Evolutionary conservation across 2,113 vertebrate species (phyloP), one percentile per base, ranked within the genome.

Genomic region (Silurus glanis): DNA sequence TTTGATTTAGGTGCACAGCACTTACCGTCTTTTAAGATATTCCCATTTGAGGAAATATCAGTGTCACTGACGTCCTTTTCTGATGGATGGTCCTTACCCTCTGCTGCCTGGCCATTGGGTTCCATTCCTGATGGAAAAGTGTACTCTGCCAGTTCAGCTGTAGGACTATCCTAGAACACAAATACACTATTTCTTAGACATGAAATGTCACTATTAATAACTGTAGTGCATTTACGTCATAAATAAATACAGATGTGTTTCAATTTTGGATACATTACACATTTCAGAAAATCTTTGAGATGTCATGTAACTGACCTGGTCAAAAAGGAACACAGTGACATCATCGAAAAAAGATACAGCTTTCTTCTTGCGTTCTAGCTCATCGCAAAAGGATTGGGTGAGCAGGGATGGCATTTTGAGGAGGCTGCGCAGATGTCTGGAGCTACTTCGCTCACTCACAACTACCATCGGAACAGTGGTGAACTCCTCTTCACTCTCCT

Each of bases 291-390:
- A 16, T 23, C 1, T 0, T 51, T 16, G 14, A 21, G 3, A 28
- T 13, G 28, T 23, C 76, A 59, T 21, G 28, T 45, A 10, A 86
- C 87, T n/a, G 92, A 99, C 98, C 97, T 99, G 97, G 94, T 99
- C 97, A 9, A 99, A 99, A 91, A 99, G 96, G 94, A 98, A 99
- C 93, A 99, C 97, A 0, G 98, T 99, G 82, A 99, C 98, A 0
- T 98, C 97, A 0, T 99, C 98, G 0, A 96, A 99, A 92, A 99
- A 99, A 83, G 98, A 99, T 83, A 99, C 98, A 0, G 96, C 97
- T 91, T 99, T 99, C 89, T 98, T 99, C 95, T 97, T 98, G 90
- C 95, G 95, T 84, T 98, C 97, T 87, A 98, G 90, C 88, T 97
- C 97, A 2, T 97, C 96, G 0, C 96, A 96, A 92, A 97, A 95